Evolutionary conservation across 2,113 vertebrate genomes (phyloP), one percentile per base, ranked within the genome.

Genomic region (Cranoglanis bouderius): DNA sequence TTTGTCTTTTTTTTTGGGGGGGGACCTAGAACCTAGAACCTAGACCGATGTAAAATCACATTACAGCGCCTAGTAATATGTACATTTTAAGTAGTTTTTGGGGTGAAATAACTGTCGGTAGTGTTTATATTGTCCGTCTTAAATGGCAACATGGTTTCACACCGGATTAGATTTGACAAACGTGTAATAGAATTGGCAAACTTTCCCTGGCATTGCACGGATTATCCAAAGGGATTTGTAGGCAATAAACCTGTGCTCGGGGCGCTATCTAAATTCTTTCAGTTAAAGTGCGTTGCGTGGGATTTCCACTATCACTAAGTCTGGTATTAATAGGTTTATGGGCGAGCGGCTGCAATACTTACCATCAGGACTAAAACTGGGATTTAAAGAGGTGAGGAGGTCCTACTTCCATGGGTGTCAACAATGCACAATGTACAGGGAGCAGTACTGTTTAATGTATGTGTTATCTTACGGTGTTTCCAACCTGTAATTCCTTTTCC

Each of bases 251-350:
- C 61, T 85, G 63, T 49, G 83, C 61, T 24, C 43, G 29, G 43
- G 83, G 61, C 43, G 29, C 61, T n/a, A 85, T 85, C 83, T 29
- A 51, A 51, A 85, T 85, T 84, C 61, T 85, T 85, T 67, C 59
- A 46, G 83, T 67, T n/a, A 4, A 49, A 49, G 43, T 67, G 83
- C 43, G 29, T 51, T 85, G 83, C 40, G 83, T 85, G 61, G 40
- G 61, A 85, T 85, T 67, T 85, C 83, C 59, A 65, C 59, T 43
- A 65, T 84, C 82, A 84, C 13, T 49, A 35, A 65, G 61, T 85
- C 83, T 32, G 61, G 61, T 67, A 67, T 85, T 65, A 49, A 85
- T 21, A 49, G 81, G 43, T 67, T 67, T 65, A 49, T 85, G 1
- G 43, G 35, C 53, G 29, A 82, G 7, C 38, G 53, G 6, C 51